Base-by-base conservation (phyloP, 2,113 vertebrate genomes). In the Neofelis nebulosa region DNA sequence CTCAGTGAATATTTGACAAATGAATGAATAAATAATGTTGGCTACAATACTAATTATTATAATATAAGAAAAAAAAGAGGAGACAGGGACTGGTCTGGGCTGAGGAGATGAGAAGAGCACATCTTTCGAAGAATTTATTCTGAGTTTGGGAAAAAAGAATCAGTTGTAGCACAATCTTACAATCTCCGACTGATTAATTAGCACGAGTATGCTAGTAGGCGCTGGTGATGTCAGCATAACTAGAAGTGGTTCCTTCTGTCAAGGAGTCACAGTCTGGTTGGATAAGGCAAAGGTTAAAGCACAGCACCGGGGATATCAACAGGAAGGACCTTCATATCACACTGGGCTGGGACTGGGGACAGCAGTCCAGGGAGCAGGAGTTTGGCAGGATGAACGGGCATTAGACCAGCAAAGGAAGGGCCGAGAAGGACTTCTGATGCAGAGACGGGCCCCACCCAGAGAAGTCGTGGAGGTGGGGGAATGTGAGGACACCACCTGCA, bases 91-190 rank as follows among this genome's bases (percentile, higher is more conserved):
- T 80, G 25, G 41, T 89, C 38, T 63, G 69, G 63, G 29, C 38
- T n/a, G 19, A 78, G 89, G 55, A 68, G 50, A 9, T 63, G 19
- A 57, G 45, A 79, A 55, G 63, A 78, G 48, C 80, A 8, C 4
- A 31, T 45, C 85, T 92, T 90, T 90, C 36, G 66, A 87, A 89
- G 21, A 73, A 86, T 89, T 76, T 94, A 92, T 83, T 84, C 38
- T 63, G 91, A 91, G 7, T 95, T 79, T 68, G 71, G 65, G 65
- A 50, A 55, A 78, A 86, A 55, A 94, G 63, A 65, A 63, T 41
- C 71, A 1, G 38, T 92, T 66, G 33, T 5, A 79, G 61, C 19
- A 76, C 16, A 36, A 7, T 68, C 33, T 74, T 89, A 36, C 0
- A 3, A 84, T 48, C n/a, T 88, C 74, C 18, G 12, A 73, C 6